A percentile compares a stretch with the other conserved stretches of the same genome.
Evolutionary conservation across 2,888 invertebrate species (phyloP).

Genomic region (Shargacucullia verbasci): DNA sequence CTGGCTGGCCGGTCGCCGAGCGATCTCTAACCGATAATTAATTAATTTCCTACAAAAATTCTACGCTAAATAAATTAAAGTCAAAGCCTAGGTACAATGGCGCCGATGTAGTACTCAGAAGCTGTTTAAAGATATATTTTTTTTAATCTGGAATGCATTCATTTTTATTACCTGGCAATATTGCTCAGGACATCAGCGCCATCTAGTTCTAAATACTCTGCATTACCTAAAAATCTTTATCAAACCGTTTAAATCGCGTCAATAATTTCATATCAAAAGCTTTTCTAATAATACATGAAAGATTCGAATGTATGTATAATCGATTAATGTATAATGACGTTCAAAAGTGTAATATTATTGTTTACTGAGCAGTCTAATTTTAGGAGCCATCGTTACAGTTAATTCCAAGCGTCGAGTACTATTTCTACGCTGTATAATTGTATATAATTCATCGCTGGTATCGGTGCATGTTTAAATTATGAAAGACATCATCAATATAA

Average conservation of each 20-base stretch:
- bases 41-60: conserved; percentile 64
- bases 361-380: conserved; percentile 64
- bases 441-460: conserved; percentile 54
- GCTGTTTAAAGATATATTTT: conserved; percentile 60
- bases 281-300: conserved; percentile 58
- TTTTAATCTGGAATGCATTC: conserved; percentile 80
- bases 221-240: conserved; percentile 50
- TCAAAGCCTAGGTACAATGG: conserved; percentile 53
- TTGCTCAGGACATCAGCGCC: conserved; percentile 55
- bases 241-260: conserved; percentile 42
- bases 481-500: conserved; percentile 35
- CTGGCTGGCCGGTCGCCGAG: conserved; percentile 75
- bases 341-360: conserved; percentile 50
- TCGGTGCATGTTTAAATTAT: conserved; percentile 36
- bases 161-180: conserved; percentile 67
- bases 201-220: conserved; percentile 43
- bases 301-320: conserved; percentile 56
- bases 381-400: conserved; percentile 64
- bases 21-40: conserved; percentile 60
- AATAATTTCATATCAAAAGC: conserved; percentile 66
- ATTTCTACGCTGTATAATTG: conserved; percentile 42
- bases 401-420: conserved; percentile 61
- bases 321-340: conserved; percentile 55
- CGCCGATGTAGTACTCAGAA: conserved; percentile 56
- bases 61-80: conserved; percentile 77